Conservation (phyloP, 35 echinoderm and acorn worm species). For the Ophioderma brevispina region DNA sequence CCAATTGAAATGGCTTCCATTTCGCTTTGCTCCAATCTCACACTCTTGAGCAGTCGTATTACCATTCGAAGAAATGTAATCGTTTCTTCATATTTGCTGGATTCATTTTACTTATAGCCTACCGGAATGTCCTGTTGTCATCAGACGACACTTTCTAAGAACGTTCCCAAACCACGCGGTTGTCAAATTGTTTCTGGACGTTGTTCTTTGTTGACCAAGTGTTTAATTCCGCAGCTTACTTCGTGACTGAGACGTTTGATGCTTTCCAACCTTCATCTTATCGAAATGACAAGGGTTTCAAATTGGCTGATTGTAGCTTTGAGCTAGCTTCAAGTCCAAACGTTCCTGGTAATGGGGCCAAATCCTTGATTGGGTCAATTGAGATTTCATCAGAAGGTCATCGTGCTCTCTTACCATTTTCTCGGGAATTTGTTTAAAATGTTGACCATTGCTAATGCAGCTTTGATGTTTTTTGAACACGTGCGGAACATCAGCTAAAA, state of each 20-base stretch:
- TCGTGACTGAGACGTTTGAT: constrained; percentile 39
- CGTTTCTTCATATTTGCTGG: constrained; percentile 29
- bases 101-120: constrained; percentile 49
- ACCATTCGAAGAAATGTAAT: constrained; percentile 42
- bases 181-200: background rate
- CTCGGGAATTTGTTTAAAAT: background rate
- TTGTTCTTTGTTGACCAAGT: constrained; percentile 13
- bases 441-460: constrained; percentile 35
- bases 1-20: constrained; percentile 69
- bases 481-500: constrained; percentile 23
- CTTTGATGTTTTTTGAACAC: constrained; percentile 46
- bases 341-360: background rate
- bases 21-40: constrained; percentile 27
- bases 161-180: constrained; percentile 19
- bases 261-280: constrained; percentile 36
- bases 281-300: background rate
- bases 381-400: background rate
- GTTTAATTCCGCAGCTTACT: no score
- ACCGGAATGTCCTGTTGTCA: constrained; percentile 62
- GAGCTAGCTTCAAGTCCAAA: background rate
- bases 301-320: background rate
- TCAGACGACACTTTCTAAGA: constrained; percentile 33
- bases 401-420: background rate
- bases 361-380: background rate
- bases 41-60: constrained; percentile 38